Percentiles rank a stretch among this genome's conserved stretches.
These are phyloP conservation scores for Ardeotis arabs DNA, from an alignment of 2,113 vertebrate species.

Conservation along the genomic window DNA sequence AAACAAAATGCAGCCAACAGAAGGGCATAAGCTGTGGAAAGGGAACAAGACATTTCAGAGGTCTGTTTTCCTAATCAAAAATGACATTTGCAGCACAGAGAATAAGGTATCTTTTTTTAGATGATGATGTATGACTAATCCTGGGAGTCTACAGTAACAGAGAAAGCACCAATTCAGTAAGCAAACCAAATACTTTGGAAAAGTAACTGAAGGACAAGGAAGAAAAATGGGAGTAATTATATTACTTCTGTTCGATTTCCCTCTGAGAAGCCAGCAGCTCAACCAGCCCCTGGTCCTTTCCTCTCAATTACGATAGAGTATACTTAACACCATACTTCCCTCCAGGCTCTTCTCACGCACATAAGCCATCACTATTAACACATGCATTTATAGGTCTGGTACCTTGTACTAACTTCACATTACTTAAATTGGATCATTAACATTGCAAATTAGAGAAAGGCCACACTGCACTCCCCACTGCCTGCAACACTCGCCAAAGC, in stretches of 20 bases:
- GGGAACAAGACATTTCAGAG: background rate
- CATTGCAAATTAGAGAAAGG: constrained; percentile 54
- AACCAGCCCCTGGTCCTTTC: background rate
- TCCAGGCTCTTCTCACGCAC: background rate
- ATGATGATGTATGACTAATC: background rate
- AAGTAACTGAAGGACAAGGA: background rate
- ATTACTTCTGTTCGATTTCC: constrained; percentile 8
- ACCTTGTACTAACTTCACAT: constrained; percentile 26
- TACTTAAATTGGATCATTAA: constrained; percentile 58
- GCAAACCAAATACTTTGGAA: background rate
- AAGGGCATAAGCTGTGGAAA: background rate
- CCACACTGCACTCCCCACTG: background rate
- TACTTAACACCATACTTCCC: background rate
- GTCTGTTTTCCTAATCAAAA: background rate
- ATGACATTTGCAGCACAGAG: background rate
- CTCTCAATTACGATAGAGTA: background rate
- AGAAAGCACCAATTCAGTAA: background rate
- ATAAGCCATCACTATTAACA: constrained; percentile 22
- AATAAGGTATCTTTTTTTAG: background rate
- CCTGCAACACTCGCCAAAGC: background rate
- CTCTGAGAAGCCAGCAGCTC: background rate
- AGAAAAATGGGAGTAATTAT: constrained; percentile 18
- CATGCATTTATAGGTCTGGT: background rate
- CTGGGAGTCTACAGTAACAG: background rate
- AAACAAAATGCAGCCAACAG: background rate